These are phyloP conservation scores for Philopotamus ludificatus DNA, from an alignment of 1,140 invertebrate species.

Conservation along the genomic window DNA sequence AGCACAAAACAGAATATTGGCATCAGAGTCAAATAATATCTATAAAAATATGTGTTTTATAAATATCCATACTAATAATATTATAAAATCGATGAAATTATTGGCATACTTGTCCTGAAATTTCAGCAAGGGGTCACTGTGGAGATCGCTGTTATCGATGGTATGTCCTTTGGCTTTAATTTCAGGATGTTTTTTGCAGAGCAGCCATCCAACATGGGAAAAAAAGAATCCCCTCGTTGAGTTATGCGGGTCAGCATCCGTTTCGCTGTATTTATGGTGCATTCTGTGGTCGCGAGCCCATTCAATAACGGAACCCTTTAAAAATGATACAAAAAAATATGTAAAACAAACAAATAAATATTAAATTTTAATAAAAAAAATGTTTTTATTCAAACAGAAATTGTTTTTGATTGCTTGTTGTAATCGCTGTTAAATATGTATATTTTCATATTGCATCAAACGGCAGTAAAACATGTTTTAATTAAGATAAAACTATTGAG, in stretches of 20 bases:
- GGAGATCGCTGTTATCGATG: conserved; percentile 74
- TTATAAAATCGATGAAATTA: background rate
- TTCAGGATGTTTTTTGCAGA: conserved; percentile 76
- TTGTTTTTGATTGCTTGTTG: no score
- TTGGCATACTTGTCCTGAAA: conserved; percentile 42
- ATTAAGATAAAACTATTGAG: no score
- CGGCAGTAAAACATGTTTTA: no score
- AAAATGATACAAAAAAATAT: no score
- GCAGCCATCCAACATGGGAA: conserved; percentile 80
- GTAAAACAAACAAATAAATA: no score
- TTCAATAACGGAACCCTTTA: conserved; percentile 51
- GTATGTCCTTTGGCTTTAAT: conserved; percentile 72
- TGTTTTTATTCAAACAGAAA: no score
- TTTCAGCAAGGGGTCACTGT: conserved; percentile 67
- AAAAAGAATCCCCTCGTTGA: conserved; percentile 79
- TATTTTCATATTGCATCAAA: no score
- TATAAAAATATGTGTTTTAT: conserved; percentile 43
- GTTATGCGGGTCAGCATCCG: conserved; percentile 65
- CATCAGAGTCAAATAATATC: conserved; percentile 81
- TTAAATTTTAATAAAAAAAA: no score
- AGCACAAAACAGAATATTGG: conserved; percentile 80
- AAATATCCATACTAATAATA: no score
- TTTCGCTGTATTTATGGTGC: conserved; percentile 67
- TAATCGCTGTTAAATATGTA: no score
- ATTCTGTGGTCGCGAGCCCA: conserved; percentile 60